A percentile compares a stretch with the other conserved stretches of the same genome.
Evolutionary conservation across 2,797 vertebrate species (phyloP).

Genomic region (Poliocrania exsul): DNA sequence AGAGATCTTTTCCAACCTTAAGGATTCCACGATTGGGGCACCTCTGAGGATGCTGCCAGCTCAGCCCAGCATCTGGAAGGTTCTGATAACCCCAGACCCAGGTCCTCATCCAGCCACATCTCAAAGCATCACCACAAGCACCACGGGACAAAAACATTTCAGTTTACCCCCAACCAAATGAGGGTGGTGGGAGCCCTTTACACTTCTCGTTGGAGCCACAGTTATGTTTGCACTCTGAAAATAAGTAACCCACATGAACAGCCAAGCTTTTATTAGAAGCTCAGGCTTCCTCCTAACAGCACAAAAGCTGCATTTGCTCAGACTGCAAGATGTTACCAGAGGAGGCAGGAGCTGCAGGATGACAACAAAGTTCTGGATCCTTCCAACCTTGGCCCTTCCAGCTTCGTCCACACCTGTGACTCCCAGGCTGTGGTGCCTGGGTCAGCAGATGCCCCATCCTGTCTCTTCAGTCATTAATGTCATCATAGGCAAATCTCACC

Average conservation of each 20-base stretch:
- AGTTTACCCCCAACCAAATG: accelerated
- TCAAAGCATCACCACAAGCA: not conserved
- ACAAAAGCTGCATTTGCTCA: not conserved
- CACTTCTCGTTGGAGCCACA: not conserved
- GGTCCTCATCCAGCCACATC: not conserved
- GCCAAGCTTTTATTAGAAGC: not conserved
- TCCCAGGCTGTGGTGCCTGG: accelerated
- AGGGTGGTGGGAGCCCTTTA: not conserved
- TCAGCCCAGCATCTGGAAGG: not conserved
- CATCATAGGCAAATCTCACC: not conserved
- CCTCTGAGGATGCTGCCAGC: not conserved
- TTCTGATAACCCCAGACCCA: not conserved
- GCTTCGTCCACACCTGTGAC: not conserved
- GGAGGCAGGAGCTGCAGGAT: not conserved
- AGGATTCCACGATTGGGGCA: not conserved
- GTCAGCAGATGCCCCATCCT: not conserved
- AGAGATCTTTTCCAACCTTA: not conserved
- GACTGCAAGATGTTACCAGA: not conserved
- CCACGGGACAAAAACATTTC: accelerated
- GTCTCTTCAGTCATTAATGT: not conserved
- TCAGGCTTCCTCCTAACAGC: not conserved
- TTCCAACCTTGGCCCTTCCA: not conserved
- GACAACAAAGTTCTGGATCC: not conserved
- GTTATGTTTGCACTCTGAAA: not conserved
- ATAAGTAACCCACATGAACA: not conserved